Percentiles rank a stretch among this genome's conserved stretches.
Evolutionary conservation across 2,888 invertebrate genomes (phyloP).

Genomic region (Sarcophaga subvicina): DNA sequence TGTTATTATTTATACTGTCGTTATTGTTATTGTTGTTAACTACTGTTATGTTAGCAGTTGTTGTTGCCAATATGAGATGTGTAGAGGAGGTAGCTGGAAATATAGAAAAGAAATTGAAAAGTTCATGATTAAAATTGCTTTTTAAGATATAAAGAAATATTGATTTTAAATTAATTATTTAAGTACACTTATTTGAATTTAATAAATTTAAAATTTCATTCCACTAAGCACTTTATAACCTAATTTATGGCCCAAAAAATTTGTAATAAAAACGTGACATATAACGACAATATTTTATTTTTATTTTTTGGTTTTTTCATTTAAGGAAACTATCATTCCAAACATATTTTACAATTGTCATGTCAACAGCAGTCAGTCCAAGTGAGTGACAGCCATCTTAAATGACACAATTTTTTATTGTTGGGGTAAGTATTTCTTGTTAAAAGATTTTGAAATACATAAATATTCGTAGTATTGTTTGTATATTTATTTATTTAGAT

Average conservation of each 20-base stretch:
- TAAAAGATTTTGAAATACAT: background rate
- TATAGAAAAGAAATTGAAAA: background rate
- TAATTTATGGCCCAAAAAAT: too few species aligned
- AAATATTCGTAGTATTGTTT: too few species aligned
- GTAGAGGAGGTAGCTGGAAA: constrained; percentile 39
- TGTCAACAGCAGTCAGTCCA: constrained; percentile 15
- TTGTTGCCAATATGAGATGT: constrained; percentile 18
- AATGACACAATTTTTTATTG: constrained; percentile 14
- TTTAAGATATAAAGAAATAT: background rate
- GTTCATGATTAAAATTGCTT: background rate
- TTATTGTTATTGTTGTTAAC: constrained; percentile 56
- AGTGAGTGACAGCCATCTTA: constrained; percentile 8
- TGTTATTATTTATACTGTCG: constrained; percentile 44
- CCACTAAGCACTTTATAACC: background rate
- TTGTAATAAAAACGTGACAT: background rate
- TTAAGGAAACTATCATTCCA: background rate
- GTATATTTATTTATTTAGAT: background rate
- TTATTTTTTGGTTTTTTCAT: background rate
- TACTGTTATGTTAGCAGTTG: constrained; percentile 29
- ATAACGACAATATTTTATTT: background rate
- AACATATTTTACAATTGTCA: background rate
- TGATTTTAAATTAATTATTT: background rate
- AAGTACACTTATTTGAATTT: too few species aligned
- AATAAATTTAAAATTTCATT: background rate
- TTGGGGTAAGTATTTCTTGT: background rate